Base-by-base conservation (phyloP, 2,888 invertebrate species). In the Cremastinae sp. region DNA sequence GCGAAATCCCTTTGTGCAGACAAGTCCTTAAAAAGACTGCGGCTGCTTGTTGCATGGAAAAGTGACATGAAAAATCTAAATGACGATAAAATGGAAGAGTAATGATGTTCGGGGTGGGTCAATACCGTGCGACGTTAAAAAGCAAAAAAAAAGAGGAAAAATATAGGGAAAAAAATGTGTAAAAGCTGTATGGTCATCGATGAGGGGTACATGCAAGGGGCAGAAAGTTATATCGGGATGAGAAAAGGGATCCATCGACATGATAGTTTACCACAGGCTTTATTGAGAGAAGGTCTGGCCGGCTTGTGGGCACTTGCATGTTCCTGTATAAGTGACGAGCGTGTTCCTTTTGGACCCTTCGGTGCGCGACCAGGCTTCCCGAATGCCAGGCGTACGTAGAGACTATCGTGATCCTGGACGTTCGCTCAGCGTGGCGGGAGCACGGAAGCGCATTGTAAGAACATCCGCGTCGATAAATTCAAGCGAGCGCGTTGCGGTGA, bases 381-480 rank as follows among this genome's bases (percentile, higher is more conserved):
- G n/a, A n/a, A n/a, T n/a, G n/a, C n/a, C 20, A 56, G 47, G 54
- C 12, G n/a, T 34, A 58, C 54, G 36, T 56, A 36, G n/a, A 56
- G 10, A 34, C 7, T 47, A 69, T 45, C 66, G 28, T 62, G 66
- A 62, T 62, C 41, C 34, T 22, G 12, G 28, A 43, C n/a, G 38
- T 72, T 51, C 59, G 72, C 53, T 36, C 51, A 47, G 41, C 4
- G 34, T 61, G 28, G 54, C 76, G 14, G 61, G 65, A 59, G 45
- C 49, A 58, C 68, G 75, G 75, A 75, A 66, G 75, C 75, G 72
- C 72, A 76, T 81, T 83, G 78, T 80, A 82, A 84, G 82, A 78
- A 81, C 78, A 80, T 79, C 79, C 81, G 62, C 45, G 79, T 82
- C 84, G 82, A 85, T 84, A 84, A 85, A 84, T 85, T 81, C 81